These are phyloP conservation scores for Dicerorhinus sumatrensis DNA, from an alignment of 2,113 vertebrate genomes.

Conservation along the genomic window DNA sequence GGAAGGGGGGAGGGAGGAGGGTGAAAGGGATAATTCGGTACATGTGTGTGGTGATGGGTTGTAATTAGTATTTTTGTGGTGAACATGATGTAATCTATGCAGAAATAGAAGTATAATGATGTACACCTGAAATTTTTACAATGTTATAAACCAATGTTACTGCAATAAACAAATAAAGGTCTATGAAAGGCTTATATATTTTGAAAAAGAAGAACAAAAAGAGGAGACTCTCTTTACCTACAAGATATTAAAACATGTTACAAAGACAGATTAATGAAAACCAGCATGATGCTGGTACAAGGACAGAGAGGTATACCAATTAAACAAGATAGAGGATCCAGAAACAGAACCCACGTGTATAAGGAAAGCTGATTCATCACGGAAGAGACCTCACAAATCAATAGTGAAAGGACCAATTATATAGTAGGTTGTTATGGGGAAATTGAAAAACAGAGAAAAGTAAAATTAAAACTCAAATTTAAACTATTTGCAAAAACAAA, in stretches of 20 bases:
- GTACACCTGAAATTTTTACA: too few relatives aligned
- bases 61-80: too few relatives aligned
- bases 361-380: not conserved
- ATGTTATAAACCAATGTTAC: too few relatives aligned
- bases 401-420: not conserved
- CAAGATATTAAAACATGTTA: not conserved
- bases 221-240: not conserved
- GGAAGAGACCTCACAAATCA: not conserved
- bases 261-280: conserved; percentile 10
- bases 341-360: not conserved
- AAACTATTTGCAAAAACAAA: conserved; percentile 6
- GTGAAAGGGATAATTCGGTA: too few relatives aligned
- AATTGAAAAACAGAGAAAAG: conserved; percentile 21
- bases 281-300: not conserved
- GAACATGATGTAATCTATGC: too few relatives aligned
- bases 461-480: not conserved
- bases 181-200: not conserved
- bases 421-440: not conserved
- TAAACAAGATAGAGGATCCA: not conserved
- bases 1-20: too few relatives aligned
- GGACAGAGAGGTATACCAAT: not conserved
- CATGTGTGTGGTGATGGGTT: too few relatives aligned
- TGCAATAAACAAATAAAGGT: too few relatives aligned
- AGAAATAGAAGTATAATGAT: too few relatives aligned
- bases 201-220: not conserved